phyloP scores from a whole-genome alignment of 2,888 invertebrate genomes.

The Brassicogethes aeneus region DNA sequence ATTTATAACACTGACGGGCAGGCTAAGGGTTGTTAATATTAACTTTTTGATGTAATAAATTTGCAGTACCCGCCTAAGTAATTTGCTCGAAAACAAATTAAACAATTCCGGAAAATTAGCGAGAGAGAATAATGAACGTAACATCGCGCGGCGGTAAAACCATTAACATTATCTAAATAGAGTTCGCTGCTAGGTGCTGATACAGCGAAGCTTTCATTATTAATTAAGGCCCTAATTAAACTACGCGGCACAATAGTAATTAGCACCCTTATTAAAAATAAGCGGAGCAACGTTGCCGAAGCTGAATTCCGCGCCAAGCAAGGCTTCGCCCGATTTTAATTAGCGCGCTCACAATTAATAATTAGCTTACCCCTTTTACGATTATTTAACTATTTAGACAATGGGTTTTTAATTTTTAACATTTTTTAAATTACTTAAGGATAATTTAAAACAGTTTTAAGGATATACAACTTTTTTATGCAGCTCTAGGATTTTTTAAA shows the following conservation, averaged over 20 bases:
- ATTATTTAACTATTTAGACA: too few relatives aligned
- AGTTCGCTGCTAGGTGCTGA: conserved; percentile 36
- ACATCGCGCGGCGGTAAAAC: too few relatives aligned
- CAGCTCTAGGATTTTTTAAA: too few relatives aligned
- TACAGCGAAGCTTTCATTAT: conserved; percentile 40
- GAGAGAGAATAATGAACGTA: conserved; percentile 20
- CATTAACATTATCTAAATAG: conserved; percentile 33
- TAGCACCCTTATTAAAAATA: conserved; percentile 29
- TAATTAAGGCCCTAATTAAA: conserved; percentile 42
- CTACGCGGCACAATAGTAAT: conserved; percentile 35
- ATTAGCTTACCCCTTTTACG: conserved; percentile 18
- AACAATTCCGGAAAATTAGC: conserved; percentile 27
- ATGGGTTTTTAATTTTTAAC: too few relatives aligned
- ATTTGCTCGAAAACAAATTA: conserved; percentile 33
- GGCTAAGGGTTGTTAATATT: too few relatives aligned
- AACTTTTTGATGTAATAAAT: conserved; percentile 19
- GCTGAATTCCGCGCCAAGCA: too few relatives aligned
- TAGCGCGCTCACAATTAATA: conserved; percentile 27
- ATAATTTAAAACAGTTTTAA: too few relatives aligned
- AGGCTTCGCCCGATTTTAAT: conserved; percentile 28
- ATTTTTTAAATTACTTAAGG: too few relatives aligned
- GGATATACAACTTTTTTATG: too few relatives aligned
- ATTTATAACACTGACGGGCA: too few relatives aligned
- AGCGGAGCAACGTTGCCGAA: conserved; percentile 19
- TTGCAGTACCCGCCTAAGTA: conserved; percentile 24